A percentile compares a stretch with the other conserved stretches of the same genome.
These are phyloP conservation scores for Danionella dracula DNA, from an alignment of 2,797 vertebrate genomes.

Conservation along the genomic window DNA sequence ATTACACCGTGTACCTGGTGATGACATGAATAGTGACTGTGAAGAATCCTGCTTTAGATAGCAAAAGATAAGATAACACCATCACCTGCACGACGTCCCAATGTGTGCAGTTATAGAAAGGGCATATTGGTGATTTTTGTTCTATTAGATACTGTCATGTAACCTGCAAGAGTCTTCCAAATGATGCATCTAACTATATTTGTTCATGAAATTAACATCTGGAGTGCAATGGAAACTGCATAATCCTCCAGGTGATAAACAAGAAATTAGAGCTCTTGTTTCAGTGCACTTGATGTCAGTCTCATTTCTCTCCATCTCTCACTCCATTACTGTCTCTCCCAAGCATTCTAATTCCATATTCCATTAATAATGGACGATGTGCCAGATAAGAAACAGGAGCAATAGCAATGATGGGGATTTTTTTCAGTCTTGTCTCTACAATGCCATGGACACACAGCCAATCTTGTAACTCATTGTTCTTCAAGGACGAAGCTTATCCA, in stretches of 20 bases:
- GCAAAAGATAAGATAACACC: no score
- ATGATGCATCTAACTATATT: background rate
- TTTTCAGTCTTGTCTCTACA: background rate
- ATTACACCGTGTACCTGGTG: no score
- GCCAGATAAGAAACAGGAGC: conserved; percentile 19
- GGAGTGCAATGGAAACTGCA: background rate
- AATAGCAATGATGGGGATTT: background rate
- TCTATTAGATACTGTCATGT: no score
- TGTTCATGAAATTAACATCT: no score
- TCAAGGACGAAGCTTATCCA: conserved; percentile 32
- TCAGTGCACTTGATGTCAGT: background rate
- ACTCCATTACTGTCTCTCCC: background rate
- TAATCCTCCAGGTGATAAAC: background rate
- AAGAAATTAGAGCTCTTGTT: conserved; percentile 6
- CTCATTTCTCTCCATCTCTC: background rate
- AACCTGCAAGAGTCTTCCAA: no score
- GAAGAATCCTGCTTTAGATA: no score
- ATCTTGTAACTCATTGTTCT: conserved; percentile 44
- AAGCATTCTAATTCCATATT: background rate
- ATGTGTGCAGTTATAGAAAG: no score
- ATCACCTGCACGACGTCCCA: no score
- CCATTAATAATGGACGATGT: conserved; percentile 28
- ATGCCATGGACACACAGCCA: background rate
- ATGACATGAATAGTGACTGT: no score
- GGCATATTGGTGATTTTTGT: no score